Percentiles rank a stretch among this genome's conserved stretches.
Conservation (phyloP, 2,888 invertebrate genomes). For the Biston stratarius region DNA sequence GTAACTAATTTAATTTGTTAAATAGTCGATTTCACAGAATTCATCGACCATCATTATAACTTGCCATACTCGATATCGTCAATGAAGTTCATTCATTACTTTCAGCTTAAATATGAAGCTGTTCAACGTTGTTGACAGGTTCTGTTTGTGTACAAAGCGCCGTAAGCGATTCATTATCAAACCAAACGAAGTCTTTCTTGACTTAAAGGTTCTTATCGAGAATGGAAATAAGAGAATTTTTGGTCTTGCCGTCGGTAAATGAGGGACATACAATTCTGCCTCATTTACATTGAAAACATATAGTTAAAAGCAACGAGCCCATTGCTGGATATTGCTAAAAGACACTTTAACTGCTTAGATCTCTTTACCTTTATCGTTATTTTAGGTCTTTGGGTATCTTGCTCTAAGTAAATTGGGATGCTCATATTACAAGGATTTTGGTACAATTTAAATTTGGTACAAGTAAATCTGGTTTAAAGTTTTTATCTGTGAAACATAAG, state of each 20-base stretch:
- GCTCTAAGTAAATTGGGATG: not conserved
- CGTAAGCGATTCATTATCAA: conserved; percentile 37
- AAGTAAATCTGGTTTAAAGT: not conserved
- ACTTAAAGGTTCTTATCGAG: conserved; percentile 33
- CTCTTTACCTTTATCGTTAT: conserved; percentile 41
- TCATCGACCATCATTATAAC: not conserved
- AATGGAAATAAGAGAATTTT: conserved; percentile 35
- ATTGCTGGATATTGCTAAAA: conserved; percentile 37
- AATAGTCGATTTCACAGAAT: not conserved
- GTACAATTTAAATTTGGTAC: not conserved
- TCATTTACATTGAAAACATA: conserved; percentile 45
- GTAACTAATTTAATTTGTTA: not conserved
- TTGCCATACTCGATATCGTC: not conserved
- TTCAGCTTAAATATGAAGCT: conserved; percentile 7
- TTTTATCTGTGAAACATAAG: not conserved
- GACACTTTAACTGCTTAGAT: conserved; percentile 38
- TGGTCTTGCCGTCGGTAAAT: conserved; percentile 24
- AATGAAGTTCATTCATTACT: conserved; percentile 12
- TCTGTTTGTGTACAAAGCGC: conserved; percentile 23
- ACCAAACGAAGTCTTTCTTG: conserved; percentile 31
- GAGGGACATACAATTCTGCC: conserved; percentile 34
- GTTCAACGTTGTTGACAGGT: conserved; percentile 17
- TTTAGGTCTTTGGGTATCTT: conserved; percentile 30
- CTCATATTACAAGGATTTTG: conserved; percentile 7
- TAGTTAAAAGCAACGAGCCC: conserved; percentile 45